Evolutionary conservation across 1,140 invertebrate species (phyloP).

Genomic region (Diuraphis noxia): DNA sequence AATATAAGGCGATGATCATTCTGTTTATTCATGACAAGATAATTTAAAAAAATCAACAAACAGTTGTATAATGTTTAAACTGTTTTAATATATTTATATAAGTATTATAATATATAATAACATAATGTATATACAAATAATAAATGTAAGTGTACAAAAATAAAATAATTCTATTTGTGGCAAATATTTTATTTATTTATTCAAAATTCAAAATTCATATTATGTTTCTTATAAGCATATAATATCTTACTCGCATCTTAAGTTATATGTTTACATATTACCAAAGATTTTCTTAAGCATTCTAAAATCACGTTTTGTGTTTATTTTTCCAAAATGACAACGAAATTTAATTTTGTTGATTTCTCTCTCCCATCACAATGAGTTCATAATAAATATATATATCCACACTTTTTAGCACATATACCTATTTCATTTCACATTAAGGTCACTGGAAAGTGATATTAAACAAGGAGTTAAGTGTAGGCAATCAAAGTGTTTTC

Average conservation of each 20-base stretch:
- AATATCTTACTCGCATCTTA: background rate
- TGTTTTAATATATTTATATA: background rate
- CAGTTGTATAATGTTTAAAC: background rate
- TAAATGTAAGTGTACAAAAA: too few relatives aligned
- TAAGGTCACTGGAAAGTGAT: conserved; percentile 51
- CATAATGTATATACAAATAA: too few relatives aligned
- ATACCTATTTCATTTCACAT: conserved; percentile 28
- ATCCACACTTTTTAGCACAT: conserved; percentile 18
- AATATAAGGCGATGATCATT: background rate
- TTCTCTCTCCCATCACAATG: conserved; percentile 35
- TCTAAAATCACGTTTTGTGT: background rate
- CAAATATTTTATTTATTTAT: background rate
- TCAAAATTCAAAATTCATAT: background rate
- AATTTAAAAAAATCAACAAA: background rate
- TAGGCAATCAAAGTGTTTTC: conserved; percentile 36
- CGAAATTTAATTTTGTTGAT: conserved; percentile 28
- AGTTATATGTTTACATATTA: background rate
- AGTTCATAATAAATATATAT: conserved; percentile 8
- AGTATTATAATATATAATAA: too few relatives aligned
- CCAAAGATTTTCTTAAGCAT: background rate
- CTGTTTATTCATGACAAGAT: background rate
- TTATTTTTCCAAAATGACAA: conserved; percentile 27
- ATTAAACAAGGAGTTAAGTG: conserved; percentile 44
- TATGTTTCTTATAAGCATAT: background rate
- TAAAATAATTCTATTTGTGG: background rate